Evolutionary conservation across 2,888 invertebrate species (phyloP), one percentile per base, ranked within the genome.

Genomic region (Miltochrista miniata): DNA sequence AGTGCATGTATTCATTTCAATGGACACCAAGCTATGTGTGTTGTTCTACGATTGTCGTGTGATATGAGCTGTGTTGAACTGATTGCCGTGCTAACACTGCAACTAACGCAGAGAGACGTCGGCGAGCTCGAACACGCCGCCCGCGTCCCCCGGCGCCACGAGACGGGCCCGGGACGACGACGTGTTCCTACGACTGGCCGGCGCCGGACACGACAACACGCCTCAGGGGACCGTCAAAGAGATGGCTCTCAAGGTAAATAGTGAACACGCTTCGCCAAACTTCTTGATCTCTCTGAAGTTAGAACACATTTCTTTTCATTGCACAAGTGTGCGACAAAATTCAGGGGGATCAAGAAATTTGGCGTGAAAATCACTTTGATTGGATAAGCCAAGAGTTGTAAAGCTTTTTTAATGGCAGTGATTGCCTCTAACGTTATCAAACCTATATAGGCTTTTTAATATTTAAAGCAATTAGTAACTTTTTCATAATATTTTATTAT

Each of bases 101-200:
- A 51, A 56, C 64, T 55, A 67, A 68, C 61, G 51, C 83, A 86
- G 86, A 73, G 86, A 85, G 65, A 55, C 65, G 65, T 60, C 65
- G 55, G 74, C 68, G 49, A 73, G 69, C n/a, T 67, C 64, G 70
- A 90, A 87, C 65, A 92, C 93, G 65, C 94, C 94, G 68, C 92
- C 93, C 54, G 93, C 93, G 48, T 93, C 93, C 11, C 92, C 91
- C 7, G 84, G 90, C 40, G 87, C 72, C 83, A 93, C 74, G 93
- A 94, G 74, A 88, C 95, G 72, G 81, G 94, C 70, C 72, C 90
- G 71, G 69, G 94, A 95, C 69, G 94, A 95, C 69, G 96, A 96
- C 86, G 96, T 96, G 57, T 96, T 96, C 85, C 94, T 95, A 55
- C 87, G 96, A 39, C 92, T 96, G 12, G 94, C 96, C 0, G 95